Evolutionary conservation across 2,113 vertebrate species (phyloP), one percentile per base, ranked within the genome.

Genomic region (Speoplatyrhinus poulsoni): DNA sequence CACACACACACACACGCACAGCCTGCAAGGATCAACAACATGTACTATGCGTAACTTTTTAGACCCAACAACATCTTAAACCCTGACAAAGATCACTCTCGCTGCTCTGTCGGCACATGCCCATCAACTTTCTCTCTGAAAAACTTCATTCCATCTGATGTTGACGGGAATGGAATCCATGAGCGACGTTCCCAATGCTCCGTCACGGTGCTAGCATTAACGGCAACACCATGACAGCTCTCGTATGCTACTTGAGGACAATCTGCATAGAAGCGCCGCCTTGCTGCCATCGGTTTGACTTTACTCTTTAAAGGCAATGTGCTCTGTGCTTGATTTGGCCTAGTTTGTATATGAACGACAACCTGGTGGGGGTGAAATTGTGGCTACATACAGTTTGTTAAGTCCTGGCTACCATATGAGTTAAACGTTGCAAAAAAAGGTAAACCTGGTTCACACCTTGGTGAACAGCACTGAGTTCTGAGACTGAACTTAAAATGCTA

Each of bases 101-200:
- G 5, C 36, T 41, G 33, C 66, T 79, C 65, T 52, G 36, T 65
- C 67, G 75, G 67, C 65, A 64, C 68, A 76, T 80, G 64, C 46
- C 13, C 65, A 33, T 78, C 81, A 65, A 46, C 65, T 60, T 76
- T 67, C 66, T 74, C 68, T 54, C 36, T 41, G 36, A 9, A 72
- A 58, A 73, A 82, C 72, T 67, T 80, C 73, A 83, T 88, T 82
- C 89, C 71, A 84, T 85, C 72, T 77, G 82, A 83, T 70, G 57
- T 79, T 41, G 80, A 84, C 76, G 74, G 75, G 77, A 62, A n/a
- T n/a, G 82, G 80, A 81, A 84, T 75, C 81, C 84, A 88, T 62
- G 58, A 76, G 81, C 62, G 58, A 79, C 76, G 73, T 76, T 87
- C 82, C 84, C 85, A 86, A 84, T 81, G 76, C 80, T 82, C 77